phyloP scores from a whole-genome alignment of 2,888 invertebrate genomes.

The Synergus laeviventris region DNA sequence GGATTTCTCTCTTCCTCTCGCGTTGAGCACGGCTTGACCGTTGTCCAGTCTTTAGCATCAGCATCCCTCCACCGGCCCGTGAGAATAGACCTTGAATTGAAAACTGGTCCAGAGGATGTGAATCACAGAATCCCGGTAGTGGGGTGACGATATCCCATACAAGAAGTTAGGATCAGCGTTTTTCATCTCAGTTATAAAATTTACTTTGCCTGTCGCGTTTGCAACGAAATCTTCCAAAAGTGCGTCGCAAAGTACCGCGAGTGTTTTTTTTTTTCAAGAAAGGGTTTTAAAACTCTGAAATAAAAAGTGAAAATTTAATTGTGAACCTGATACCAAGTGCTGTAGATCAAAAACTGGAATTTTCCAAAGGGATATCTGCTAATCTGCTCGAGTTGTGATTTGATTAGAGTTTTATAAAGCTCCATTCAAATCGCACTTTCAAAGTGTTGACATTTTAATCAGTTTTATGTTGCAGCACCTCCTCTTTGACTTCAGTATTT shows the following conservation, averaged over 20 bases:
- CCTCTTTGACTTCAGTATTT: neutral
- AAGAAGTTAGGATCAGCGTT: constrained; percentile 48
- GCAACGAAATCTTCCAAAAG: neutral
- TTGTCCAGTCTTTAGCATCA: constrained; percentile 73
- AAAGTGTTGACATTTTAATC: neutral
- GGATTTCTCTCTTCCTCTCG: constrained; percentile 59
- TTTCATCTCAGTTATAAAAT: constrained; percentile 56
- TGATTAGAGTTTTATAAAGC: constrained; percentile 10
- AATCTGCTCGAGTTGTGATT: neutral
- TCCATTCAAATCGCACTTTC: neutral
- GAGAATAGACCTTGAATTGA: constrained; percentile 64
- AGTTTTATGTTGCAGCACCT: neutral
- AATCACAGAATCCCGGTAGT: constrained; percentile 51
- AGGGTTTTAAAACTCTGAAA: neutral
- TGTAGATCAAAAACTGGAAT: neutral
- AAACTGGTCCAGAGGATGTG: constrained; percentile 73
- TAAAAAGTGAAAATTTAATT: neutral
- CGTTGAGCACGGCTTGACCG: constrained; percentile 66
- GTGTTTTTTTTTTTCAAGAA: neutral
- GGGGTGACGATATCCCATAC: constrained; percentile 50
- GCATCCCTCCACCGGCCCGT: constrained; percentile 58
- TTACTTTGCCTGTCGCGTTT: constrained; percentile 21
- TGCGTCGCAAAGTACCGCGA: neutral
- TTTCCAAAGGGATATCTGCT: neutral
- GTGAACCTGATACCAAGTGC: neutral